Conservation (phyloP, 2,113 vertebrate species). For the Microcebus griseorufus region DNA sequence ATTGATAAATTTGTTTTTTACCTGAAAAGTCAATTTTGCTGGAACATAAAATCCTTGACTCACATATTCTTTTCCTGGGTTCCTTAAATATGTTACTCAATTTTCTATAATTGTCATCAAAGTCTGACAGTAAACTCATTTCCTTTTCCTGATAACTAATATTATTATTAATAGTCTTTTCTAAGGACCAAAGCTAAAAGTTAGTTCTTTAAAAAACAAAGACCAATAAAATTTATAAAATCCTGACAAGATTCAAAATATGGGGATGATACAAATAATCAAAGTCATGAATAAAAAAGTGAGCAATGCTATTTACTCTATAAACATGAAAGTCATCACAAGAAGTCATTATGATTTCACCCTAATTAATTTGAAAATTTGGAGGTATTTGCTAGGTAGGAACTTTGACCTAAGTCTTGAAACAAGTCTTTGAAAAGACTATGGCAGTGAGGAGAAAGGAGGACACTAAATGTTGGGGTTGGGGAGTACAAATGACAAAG, state of each 20-base stretch:
- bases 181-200: constrained; percentile 2
- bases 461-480: neutral
- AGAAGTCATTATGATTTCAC: neutral
- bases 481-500: neutral
- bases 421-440: neutral
- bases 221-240: neutral
- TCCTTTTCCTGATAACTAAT: neutral
- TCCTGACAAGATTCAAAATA: neutral
- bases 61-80: neutral
- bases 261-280: neutral
- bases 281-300: neutral
- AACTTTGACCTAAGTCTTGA: neutral
- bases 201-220: neutral
- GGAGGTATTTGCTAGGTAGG: neutral
- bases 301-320: neutral
- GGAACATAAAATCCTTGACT: neutral
- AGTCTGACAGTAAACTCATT: neutral
- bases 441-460: neutral
- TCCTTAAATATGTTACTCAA: neutral
- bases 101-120: neutral
- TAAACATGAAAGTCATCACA: neutral
- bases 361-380: neutral
- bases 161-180: neutral
- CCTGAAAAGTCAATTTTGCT: neutral
- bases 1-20: neutral